Conservation (phyloP, 1,140 invertebrate species). For the Drosophila tropicalis region DNA sequence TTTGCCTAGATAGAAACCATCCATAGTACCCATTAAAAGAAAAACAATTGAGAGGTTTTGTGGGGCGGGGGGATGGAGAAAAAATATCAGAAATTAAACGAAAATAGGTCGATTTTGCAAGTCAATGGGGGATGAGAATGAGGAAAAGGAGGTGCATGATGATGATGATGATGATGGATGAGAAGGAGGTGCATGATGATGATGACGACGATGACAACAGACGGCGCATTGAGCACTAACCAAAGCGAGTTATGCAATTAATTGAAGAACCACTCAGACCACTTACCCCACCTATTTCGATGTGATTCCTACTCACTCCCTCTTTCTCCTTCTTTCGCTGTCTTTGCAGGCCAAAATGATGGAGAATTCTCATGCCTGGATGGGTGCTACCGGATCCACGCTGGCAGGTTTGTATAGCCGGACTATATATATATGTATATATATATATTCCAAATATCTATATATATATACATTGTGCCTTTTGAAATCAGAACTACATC, state of each 20-base stretch:
- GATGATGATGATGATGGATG: not conserved
- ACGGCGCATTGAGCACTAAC: constrained; percentile 61
- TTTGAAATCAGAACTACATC: constrained; percentile 4
- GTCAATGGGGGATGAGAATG: constrained; percentile 42
- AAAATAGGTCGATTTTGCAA: constrained; percentile 70
- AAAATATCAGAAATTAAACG: constrained; percentile 45
- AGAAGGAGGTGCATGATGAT: too few species aligned
- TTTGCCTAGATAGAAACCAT: not conserved
- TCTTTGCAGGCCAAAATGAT: constrained; percentile 92
- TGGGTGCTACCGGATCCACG: constrained; percentile 92
- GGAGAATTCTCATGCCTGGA: constrained; percentile 94
- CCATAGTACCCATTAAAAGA: not conserved
- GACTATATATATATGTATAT: too few species aligned
- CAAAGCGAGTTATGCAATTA: constrained; percentile 67
- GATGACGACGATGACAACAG: constrained; percentile 31
- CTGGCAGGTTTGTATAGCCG: constrained; percentile 91
- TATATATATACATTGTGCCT: not conserved
- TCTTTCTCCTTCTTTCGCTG: not conserved
- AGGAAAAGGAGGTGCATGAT: too few species aligned
- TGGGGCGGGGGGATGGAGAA: not conserved
- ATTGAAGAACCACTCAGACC: constrained; percentile 48
- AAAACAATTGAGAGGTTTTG: not conserved
- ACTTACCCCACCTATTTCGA: constrained; percentile 7
- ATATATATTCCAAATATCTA: too few species aligned
- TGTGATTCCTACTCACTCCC: constrained; percentile 3